A percentile compares a stretch with the other conserved stretches of the same genome.
phyloP scores from a whole-genome alignment of 2,888 invertebrate species.

The Sclerodermus sp. region DNA sequence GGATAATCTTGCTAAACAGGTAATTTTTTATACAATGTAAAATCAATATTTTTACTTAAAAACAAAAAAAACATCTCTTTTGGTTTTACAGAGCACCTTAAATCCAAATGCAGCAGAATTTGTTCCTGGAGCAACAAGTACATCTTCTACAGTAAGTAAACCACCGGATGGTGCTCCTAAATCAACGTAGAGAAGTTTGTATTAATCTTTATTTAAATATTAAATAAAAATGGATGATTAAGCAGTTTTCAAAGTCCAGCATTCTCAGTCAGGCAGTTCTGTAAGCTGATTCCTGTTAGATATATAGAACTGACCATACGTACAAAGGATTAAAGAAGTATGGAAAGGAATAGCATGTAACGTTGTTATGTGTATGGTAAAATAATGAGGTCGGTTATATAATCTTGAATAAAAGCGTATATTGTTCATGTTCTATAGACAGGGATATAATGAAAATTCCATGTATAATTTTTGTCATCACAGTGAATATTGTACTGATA shows the following conservation, averaged over 20 bases:
- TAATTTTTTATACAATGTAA: conserved; percentile 16
- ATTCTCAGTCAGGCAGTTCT: conserved; percentile 35
- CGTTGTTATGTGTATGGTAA: conserved; percentile 26
- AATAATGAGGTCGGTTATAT: conserved; percentile 30
- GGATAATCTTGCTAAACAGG: conserved; percentile 54
- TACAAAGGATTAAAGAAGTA: conserved; percentile 32
- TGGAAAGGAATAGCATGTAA: conserved; percentile 26
- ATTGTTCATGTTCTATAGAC: conserved; percentile 32
- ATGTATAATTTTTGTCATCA: conserved; percentile 4
- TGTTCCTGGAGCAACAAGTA: conserved; percentile 63
- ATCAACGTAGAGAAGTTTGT: conserved; percentile 49
- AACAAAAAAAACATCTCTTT: background rate
- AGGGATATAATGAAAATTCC: conserved; percentile 20
- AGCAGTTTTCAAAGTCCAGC: conserved; percentile 36
- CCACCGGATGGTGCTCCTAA: conserved; percentile 46
- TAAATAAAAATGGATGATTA: conserved; percentile 34
- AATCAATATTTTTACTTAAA: background rate
- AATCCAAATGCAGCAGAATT: conserved; percentile 88
- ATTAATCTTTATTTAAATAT: conserved; percentile 21
- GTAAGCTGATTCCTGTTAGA: conserved; percentile 39
- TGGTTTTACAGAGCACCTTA: conserved; percentile 68
- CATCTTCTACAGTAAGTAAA: conserved; percentile 36
- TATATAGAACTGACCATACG: conserved; percentile 37
- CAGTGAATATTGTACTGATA: conserved; percentile 12
- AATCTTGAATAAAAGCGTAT: conserved; percentile 22